Evolutionary conservation across 2,113 vertebrate species (phyloP), one percentile per base, ranked within the genome.

Genomic region (Tricholaema leucomelas): DNA sequence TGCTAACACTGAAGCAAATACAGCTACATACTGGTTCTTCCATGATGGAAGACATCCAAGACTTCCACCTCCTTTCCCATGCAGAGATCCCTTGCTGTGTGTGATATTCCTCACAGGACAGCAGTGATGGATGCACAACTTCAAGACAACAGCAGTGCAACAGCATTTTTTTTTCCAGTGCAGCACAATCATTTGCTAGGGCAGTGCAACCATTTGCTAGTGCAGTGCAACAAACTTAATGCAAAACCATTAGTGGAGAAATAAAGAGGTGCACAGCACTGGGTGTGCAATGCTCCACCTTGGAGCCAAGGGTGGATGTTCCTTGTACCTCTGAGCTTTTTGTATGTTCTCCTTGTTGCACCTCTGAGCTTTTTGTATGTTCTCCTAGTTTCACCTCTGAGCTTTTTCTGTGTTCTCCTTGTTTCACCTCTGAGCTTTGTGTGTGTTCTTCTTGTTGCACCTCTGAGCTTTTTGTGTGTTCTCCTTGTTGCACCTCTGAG

Each of bases 291-390:
- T 9, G 54, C 50, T 81, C 55, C 87, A 46, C 31, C 42, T 58
- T 16, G 8, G 71, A 50, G 69, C 48, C 56, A 36, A 50, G 46
- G 20, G 46, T 20, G 46, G 20, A 20, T 46, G 46, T 46, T 52
- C 7, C 27, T 44, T n/a, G 16, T 97, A 98, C 46, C 46, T 97
- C 98, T 73, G 96, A 95, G 88, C 92, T 97, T 70, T 98, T 96
- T 13, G 97, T 89, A 59, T 48, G 46, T 21, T 46, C 19, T 23
- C 21, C 20, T 48, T 48, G 46, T 48, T 40, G 40, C 40, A 40
- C 40, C 11, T 40, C 14, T 40, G 40, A 40, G 40, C 40, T 40
- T 40, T 40, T 12, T 40, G 40, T 12, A 12, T 40, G 40, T 12
- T 12, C 40, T 40, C 40, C 40, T 40, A 13, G 40, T 40, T 40